Conservation (phyloP, 2,113 vertebrate genomes). For the Saimiri boliviensis region DNA sequence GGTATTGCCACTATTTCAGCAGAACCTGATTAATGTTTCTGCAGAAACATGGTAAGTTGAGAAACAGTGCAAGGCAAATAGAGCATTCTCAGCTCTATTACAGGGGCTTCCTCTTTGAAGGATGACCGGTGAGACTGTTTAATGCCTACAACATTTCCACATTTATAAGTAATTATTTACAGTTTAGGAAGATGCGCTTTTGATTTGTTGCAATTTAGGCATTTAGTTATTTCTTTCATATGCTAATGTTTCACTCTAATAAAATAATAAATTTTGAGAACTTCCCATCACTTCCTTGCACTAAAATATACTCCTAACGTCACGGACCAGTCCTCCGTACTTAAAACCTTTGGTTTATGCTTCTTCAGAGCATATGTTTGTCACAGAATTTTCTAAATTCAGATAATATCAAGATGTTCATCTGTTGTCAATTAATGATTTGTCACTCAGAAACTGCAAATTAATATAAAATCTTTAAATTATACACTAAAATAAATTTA, state of each 20-base stretch:
- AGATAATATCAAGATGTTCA: neutral
- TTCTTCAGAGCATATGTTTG: neutral
- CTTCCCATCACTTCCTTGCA: neutral
- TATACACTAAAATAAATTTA: neutral
- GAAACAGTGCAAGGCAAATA: neutral
- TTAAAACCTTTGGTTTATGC: neutral
- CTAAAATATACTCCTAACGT: neutral
- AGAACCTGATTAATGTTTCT: neutral
- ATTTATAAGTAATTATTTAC: neutral
- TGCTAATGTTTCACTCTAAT: neutral
- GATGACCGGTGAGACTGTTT: neutral
- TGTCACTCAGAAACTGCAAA: neutral
- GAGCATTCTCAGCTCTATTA: neutral
- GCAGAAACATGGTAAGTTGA: neutral
- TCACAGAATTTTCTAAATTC: conserved; percentile 31
- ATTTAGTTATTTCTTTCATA: neutral
- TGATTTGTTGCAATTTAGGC: neutral
- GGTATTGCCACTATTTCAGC: neutral
- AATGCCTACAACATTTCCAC: neutral
- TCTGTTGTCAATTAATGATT: neutral
- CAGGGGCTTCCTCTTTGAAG: neutral
- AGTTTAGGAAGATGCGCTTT: neutral
- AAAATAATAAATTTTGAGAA: conserved; percentile 7
- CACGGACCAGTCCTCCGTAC: neutral
- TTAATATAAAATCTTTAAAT: neutral